These are phyloP conservation scores for Phania funesta DNA, from an alignment of 2,888 invertebrate genomes.

Conservation along the genomic window DNA sequence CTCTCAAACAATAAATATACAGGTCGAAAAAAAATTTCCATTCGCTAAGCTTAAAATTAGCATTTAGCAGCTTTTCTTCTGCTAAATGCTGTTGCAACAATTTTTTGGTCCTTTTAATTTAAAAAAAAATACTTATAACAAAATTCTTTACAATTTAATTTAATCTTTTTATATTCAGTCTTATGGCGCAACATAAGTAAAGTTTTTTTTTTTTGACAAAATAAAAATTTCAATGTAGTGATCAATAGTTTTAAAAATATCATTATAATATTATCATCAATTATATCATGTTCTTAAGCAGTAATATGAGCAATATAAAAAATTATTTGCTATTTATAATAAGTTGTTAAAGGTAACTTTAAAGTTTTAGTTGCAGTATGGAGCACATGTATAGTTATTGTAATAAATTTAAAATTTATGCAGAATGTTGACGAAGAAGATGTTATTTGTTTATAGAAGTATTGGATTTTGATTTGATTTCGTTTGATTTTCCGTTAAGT, in stretches of 20 bases:
- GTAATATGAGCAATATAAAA: background rate
- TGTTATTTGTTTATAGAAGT: slow-evolving; percentile 13
- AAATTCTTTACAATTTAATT: background rate
- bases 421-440: slow-evolving; percentile 50
- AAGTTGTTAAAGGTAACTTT: background rate
- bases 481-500: slow-evolving; percentile 28
- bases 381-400: background rate
- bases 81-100: too few species aligned
- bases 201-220: background rate
- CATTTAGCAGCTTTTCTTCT: too few species aligned
- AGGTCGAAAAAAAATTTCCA: too few species aligned
- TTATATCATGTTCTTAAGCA: background rate
- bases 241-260: background rate
- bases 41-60: too few species aligned
- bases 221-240: background rate
- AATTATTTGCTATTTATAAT: background rate
- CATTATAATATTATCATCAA: background rate
- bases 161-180: slow-evolving; percentile 49
- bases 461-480: background rate
- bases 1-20: too few species aligned
- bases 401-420: slow-evolving; percentile 9
- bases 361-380: background rate
- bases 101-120: background rate
- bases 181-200: slow-evolving; percentile 60
- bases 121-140: background rate